These are phyloP conservation scores for Cathartes aura DNA, from an alignment of 2,113 vertebrate species.

Conservation along the genomic window DNA sequence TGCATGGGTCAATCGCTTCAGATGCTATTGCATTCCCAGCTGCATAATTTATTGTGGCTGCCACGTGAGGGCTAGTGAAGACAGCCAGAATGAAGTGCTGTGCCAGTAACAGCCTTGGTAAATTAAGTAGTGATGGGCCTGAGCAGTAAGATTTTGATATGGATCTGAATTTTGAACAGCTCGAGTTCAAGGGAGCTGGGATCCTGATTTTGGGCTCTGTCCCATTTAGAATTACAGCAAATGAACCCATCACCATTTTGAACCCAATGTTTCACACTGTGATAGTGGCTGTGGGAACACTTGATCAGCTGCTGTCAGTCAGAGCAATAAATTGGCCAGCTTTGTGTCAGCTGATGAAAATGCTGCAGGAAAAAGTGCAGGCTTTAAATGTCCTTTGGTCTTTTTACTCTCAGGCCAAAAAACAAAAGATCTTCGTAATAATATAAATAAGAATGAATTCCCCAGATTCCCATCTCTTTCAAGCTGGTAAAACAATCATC, in stretches of 20 bases:
- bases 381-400: constrained; percentile 36
- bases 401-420: constrained; percentile 7
- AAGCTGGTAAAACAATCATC: constrained; percentile 51
- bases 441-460: constrained; percentile 50
- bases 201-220: constrained; percentile 52
- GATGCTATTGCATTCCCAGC: constrained; percentile 28
- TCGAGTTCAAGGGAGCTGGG: constrained; percentile 57
- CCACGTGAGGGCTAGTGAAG: constrained; percentile 28
- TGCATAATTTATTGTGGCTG: constrained; percentile 51
- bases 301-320: constrained; percentile 69
- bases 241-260: constrained; percentile 70
- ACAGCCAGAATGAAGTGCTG: constrained; percentile 50
- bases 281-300: constrained; percentile 60
- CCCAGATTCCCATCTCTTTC: constrained; percentile 4
- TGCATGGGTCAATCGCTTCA: not conserved
- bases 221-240: constrained; percentile 66
- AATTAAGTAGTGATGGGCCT: constrained; percentile 55
- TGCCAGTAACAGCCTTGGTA: constrained; percentile 59
- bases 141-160: constrained; percentile 53
- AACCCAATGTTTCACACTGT: constrained; percentile 65
- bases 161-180: constrained; percentile 58
- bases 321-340: constrained; percentile 64
- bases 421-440: not conserved
- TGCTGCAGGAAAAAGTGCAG: constrained; percentile 25
- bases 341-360: constrained; percentile 62